These are phyloP conservation scores for Cylloceria caligata DNA, from an alignment of 2,888 invertebrate genomes.

Conservation along the genomic window DNA sequence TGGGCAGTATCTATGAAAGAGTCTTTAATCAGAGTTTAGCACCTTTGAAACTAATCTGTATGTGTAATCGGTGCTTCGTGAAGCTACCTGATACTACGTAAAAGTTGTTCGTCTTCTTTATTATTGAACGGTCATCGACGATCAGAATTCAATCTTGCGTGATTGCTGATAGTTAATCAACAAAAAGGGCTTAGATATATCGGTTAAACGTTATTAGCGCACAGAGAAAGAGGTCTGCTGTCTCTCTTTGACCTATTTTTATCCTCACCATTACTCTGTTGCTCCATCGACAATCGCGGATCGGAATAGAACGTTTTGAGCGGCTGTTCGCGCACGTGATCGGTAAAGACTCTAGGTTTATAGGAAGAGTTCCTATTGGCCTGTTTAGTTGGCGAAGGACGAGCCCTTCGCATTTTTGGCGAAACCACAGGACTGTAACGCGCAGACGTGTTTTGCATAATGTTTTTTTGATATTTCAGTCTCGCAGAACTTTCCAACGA, in stretches of 20 bases:
- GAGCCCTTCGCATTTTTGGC: conserved; percentile 65
- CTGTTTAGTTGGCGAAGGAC: conserved; percentile 49
- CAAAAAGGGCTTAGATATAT: background rate
- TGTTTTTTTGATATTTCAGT: conserved; percentile 74
- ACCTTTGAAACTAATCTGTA: conserved; percentile 21
- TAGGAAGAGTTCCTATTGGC: conserved; percentile 73
- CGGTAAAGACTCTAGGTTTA: conserved; percentile 76
- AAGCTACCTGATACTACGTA: background rate
- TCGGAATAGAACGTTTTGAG: conserved; percentile 81
- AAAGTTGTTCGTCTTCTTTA: background rate
- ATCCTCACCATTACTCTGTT: conserved; percentile 60
- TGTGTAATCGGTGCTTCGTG: conserved; percentile 8
- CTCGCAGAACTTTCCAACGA: conserved; percentile 75
- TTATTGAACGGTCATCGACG: background rate
- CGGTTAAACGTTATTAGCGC: conserved; percentile 77
- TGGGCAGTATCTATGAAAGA: background rate
- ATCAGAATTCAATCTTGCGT: background rate
- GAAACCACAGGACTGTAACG: conserved; percentile 79
- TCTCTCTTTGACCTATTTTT: conserved; percentile 71
- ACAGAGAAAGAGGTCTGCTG: conserved; percentile 79
- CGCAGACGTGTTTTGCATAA: conserved; percentile 72
- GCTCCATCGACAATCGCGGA: conserved; percentile 78
- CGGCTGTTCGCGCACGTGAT: conserved; percentile 80
- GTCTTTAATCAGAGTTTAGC: conserved; percentile 2
- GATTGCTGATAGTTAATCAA: background rate